Conservation (phyloP, 1,140 invertebrate genomes). For the Heliconius hewitsoni region DNA sequence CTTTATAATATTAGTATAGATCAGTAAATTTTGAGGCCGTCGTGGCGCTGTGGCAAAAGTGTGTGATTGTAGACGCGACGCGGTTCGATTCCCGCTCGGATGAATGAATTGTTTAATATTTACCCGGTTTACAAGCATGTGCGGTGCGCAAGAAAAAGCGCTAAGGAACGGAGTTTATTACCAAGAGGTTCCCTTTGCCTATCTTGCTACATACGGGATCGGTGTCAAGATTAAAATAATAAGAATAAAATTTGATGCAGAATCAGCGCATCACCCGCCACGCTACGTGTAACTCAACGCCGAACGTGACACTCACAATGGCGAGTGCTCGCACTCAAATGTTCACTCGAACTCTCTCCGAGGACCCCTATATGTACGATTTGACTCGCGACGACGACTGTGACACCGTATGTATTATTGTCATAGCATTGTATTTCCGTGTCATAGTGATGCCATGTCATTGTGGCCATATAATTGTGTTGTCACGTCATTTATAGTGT, state of each 20-base stretch:
- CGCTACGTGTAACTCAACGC: not conserved
- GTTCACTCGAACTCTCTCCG: constrained; percentile 55
- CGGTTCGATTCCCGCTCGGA: no score
- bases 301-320: not conserved
- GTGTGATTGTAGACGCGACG: no score
- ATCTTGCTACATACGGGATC: no score
- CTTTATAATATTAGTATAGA: no score
- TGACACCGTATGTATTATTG: constrained; percentile 25
- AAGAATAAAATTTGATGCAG: constrained; percentile 5
- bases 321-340: constrained; percentile 35
- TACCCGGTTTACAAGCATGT: no score
- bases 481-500: not conserved
- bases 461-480: not conserved
- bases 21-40: no score
- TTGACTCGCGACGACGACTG: constrained; percentile 33
- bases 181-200: no score
- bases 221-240: no score
- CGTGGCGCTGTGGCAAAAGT: no score
- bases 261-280: constrained; percentile 26
- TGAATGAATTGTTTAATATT: no score
- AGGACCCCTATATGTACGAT: constrained; percentile 55
- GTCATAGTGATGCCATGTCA: not conserved
- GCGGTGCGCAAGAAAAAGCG: no score
- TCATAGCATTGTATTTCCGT: not conserved
- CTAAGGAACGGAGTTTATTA: no score